Evolutionary conservation across 92 coral and sea anemone species (phyloP), one percentile per base, ranked within the genome.

Genomic region (Porites evermanni): DNA sequence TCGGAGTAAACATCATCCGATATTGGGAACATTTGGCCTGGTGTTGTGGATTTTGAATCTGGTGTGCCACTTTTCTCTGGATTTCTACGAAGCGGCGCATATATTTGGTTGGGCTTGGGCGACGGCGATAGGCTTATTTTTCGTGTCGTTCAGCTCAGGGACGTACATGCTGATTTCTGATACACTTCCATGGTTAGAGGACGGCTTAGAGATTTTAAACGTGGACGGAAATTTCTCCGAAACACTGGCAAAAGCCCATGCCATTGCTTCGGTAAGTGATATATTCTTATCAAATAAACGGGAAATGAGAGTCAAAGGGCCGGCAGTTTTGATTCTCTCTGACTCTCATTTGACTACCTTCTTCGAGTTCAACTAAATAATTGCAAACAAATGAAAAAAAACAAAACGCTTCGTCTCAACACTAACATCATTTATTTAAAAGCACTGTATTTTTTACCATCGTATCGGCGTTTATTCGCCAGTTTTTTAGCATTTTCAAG

Each of bases 51-150:
- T 93, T n/a, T 7, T 82, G 10, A 96, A 89, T 68, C 81, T 95
- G 18, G 74, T 88, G 4, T 88, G 96, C 52, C 98, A 96, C 59
- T 96, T 96, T 82, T 75, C 96, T 1, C 82, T 96, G 86, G 98
- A 96, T 75, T 96, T 96, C 63, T 96, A 96, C 98, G 98, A 96
- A 71, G 98, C 98, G 2, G 86, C 87, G 3, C 94, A 95, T 47
- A 92, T 92, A 19, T 96, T 95, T 58, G 98, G 98, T 58, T 86
- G 91, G 85, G 98, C 98, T n/a, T 96, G 98, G 98, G 98, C 98
- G 8, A 96, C 98, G 0, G 94, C 96, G 6, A 92, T 96, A 47
- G 98, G 93, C 1, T 90, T 96, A 29, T 96, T 92, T 78, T 83
- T 96, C 82, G 70, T 96, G 14, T 92, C 98, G 5, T 96, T 96